Evolutionary conservation across 2,797 vertebrate genomes (phyloP), one percentile per base, ranked within the genome.

Genomic region (Eidolon dupreanum): DNA sequence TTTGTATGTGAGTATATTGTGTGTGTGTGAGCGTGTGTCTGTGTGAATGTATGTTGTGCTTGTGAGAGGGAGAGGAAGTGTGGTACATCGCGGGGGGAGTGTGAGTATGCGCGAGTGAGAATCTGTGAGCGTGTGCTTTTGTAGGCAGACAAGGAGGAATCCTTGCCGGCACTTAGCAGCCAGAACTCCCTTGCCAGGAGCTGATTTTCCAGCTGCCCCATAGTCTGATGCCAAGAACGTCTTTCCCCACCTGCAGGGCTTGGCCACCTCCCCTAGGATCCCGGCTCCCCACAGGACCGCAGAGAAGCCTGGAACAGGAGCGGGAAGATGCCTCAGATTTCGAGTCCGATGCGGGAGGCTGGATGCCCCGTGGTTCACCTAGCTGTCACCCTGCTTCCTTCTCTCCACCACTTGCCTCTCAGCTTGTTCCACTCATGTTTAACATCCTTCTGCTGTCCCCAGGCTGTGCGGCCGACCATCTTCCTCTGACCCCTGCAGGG

Each of bases 191-290:
- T 93, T 59, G 93, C 90, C 88, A 84, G 84, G 83, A 96, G 20
- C 78, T 82, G 19, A 68, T 61, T 93, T 68, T n/a, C 93, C 87
- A 90, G 96, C 87, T 92, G 61, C 79, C 89, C 94, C 61, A 16
- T 57, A 66, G 41, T 65, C 68, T 84, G 84, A 83, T 81, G 91
- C 83, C 95, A 89, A 2, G 38, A 59, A 22, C 0, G 19, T 61
- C n/a, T 84, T 33, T 94, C 33, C 46, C 74, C 89, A 57, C 91
- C 65, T 94, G 93, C 68, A 8, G 84, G 86, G 57, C 94, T 94
- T 95, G 94, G 92, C 92, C 43, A 0, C 53, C 28, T 93, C 91
- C 63, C 41, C 24, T 13, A 41, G 93, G 93, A 51, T 71, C 57
- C 78, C 24, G 17, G 8, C 87, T 73, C 49, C 59, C 33, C n/a